Evolutionary conservation across 2,113 vertebrate genomes (phyloP).

Genomic region (Maccullochella peelii): DNA sequence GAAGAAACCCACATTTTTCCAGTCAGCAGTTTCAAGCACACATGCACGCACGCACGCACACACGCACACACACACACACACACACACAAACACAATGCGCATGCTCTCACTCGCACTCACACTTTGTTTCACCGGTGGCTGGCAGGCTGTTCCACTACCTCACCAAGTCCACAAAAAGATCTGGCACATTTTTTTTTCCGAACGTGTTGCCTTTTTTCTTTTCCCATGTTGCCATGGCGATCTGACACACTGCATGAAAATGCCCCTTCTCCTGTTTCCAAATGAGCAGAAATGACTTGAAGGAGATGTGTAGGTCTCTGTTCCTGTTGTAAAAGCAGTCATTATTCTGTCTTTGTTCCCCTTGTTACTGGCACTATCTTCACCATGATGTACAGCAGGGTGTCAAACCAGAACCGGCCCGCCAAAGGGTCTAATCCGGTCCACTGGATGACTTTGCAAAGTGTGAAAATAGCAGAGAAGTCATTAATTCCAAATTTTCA

Average conservation of each 20-base stretch:
- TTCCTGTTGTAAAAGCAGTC: constrained; percentile 31
- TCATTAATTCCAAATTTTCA: no score
- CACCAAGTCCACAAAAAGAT: constrained; percentile 61
- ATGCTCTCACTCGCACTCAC: not conserved
- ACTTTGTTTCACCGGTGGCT: constrained; percentile 58
- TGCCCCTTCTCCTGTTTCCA: constrained; percentile 39
- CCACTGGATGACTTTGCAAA: no score
- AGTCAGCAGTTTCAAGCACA: constrained; percentile 71
- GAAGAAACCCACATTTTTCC: constrained; percentile 75
- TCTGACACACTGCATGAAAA: constrained; percentile 65
- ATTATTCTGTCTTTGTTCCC: constrained; percentile 20
- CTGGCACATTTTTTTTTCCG: constrained; percentile 35
- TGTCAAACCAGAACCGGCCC: no score
- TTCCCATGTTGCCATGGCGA: constrained; percentile 74
- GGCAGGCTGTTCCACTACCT: constrained; percentile 62
- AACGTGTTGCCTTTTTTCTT: constrained; percentile 37
- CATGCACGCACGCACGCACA: constrained; percentile 2
- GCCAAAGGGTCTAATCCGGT: no score
- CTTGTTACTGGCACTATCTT: not conserved
- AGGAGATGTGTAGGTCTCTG: constrained; percentile 32
- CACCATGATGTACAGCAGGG: not conserved
- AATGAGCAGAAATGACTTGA: constrained; percentile 44
- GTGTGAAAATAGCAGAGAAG: no score
- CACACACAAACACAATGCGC: not conserved
- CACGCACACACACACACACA: constrained; percentile 1